These are phyloP conservation scores for Telmatherina bonti DNA, from an alignment of 2,797 vertebrate species.

Conservation along the genomic window DNA sequence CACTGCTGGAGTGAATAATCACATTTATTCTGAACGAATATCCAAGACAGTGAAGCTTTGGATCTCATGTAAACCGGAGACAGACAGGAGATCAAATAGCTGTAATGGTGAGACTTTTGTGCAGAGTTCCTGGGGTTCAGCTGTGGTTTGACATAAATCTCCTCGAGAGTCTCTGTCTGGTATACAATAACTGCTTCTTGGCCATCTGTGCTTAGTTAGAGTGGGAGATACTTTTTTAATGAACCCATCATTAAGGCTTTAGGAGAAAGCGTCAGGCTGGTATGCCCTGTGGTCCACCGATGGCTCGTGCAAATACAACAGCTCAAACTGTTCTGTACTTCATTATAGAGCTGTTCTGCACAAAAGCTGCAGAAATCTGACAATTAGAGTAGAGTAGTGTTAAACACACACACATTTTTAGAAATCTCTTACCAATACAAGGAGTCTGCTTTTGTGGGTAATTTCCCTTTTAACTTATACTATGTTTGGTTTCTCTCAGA, in stretches of 20 bases:
- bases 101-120: constrained; percentile 57
- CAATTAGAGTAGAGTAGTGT: constrained; percentile 14
- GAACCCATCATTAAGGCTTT: constrained; percentile 67
- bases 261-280: constrained; percentile 48
- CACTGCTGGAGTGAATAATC: constrained; percentile 49
- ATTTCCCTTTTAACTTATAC: constrained; percentile 24
- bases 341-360: constrained; percentile 32
- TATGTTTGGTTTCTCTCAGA: constrained; percentile 6
- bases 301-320: constrained; percentile 24
- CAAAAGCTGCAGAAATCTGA: constrained; percentile 32
- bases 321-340: constrained; percentile 31
- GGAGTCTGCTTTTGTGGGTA: constrained; percentile 37
- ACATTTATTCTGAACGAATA: constrained; percentile 40
- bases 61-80: constrained; percentile 44
- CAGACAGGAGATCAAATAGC: constrained; percentile 62
- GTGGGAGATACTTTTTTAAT: constrained; percentile 70
- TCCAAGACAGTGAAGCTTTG: constrained; percentile 48
- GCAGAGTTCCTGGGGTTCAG: constrained; percentile 50
- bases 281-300: constrained; percentile 39
- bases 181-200: constrained; percentile 42
- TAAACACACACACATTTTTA: constrained; percentile 10
- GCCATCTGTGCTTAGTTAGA: constrained; percentile 74
- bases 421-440: constrained; percentile 33
- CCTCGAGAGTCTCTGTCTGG: constrained; percentile 47
- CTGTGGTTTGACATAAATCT: constrained; percentile 64